Evolutionary conservation across 2,797 vertebrate genomes (phyloP), one percentile per base, ranked within the genome.

Genomic region (Tolypeutes matacus): DNA sequence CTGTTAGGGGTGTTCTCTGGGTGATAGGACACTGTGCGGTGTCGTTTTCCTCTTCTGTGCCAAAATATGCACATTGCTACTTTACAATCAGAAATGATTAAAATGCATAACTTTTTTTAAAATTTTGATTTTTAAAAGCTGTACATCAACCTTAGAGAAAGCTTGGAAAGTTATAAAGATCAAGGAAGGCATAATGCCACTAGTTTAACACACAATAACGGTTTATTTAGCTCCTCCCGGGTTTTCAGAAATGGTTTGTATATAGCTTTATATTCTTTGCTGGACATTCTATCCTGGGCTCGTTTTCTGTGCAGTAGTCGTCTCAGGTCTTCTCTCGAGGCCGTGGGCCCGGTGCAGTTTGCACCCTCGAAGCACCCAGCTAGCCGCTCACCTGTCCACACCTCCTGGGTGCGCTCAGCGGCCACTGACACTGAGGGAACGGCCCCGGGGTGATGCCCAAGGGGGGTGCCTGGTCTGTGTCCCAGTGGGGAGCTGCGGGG

Each of bases 41-140:
- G 27, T 62, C 39, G n/a, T 84, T 85, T 93, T 67, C 51, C 15
- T 72, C 17, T 82, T 65, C 77, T 14, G 31, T 65, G 58, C 83
- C 64, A 34, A 69, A 65, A 80, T 9, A 10, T 29, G 60, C 31
- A 53, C 15, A 0, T 86, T 81, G 65, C 67, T 65, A 13, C 70
- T 70, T 88, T 39, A 23, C 80, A 29, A n/a, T 51, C 0, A 3
- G 42, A 13, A 60, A 42, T 69, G 27, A 72, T 77, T 0, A 53
- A 82, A 64, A 60, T 58, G 23, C 11, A 53, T 3, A 18, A 3
- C 5, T 1, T 51, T 34, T 51, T 77, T n/a, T n/a, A n/a, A n/a
- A n/a, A n/a, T n/a, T 65, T 31, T 83, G 21, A 14, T 53, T 10
- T 42, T 64, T 27, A 8, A 78, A 83, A 70, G 39, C 58, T 12